A percentile compares a stretch with the other conserved stretches of the same genome.
phyloP scores from a whole-genome alignment of 2,888 invertebrate species.

The Cremastinae sp. region DNA sequence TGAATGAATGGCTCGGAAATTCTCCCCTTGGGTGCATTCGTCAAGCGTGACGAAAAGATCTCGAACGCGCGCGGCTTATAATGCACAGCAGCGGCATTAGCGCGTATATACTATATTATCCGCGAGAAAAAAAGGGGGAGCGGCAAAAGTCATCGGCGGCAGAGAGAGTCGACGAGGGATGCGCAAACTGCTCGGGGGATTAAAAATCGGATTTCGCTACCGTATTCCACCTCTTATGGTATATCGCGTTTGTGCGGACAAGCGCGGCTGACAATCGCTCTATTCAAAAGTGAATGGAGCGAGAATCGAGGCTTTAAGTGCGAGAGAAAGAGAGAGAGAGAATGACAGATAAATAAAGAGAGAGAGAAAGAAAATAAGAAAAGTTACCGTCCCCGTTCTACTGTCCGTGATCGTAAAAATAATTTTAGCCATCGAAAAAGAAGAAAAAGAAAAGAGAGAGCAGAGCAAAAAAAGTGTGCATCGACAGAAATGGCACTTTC shows the following conservation, averaged over 20 bases:
- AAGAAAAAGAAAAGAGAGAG: neutral
- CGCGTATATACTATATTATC: neutral
- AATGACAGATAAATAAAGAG: too few relatives aligned
- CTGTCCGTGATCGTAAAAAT: slow-evolving; percentile 27
- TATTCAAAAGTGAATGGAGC: slow-evolving; percentile 13
- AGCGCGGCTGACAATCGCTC: slow-evolving; percentile 39
- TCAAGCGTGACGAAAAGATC: slow-evolving; percentile 59
- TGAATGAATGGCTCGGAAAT: slow-evolving; percentile 44
- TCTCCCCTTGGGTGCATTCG: slow-evolving; percentile 50
- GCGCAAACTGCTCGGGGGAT: slow-evolving; percentile 53
- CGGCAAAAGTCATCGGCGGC: slow-evolving; percentile 37
- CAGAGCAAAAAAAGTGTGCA: too few relatives aligned
- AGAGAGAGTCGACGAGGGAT: slow-evolving; percentile 20
- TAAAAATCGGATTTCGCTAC: slow-evolving; percentile 47
- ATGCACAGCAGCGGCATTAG: slow-evolving; percentile 47
- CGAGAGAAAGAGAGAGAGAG: too few relatives aligned
- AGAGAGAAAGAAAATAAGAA: too few relatives aligned
- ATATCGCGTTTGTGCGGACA: slow-evolving; percentile 15
- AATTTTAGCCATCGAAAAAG: slow-evolving; percentile 19
- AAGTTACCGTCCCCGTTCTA: too few relatives aligned
- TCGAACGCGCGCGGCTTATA: slow-evolving; percentile 48
- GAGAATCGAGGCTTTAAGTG: too few relatives aligned
- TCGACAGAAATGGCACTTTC: slow-evolving; percentile 23
- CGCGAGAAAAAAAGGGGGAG: slow-evolving; percentile 18
- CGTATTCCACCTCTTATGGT: slow-evolving; percentile 47